phyloP scores from a whole-genome alignment of 1,140 invertebrate genomes.

The Macrocentrus cingulum region DNA sequence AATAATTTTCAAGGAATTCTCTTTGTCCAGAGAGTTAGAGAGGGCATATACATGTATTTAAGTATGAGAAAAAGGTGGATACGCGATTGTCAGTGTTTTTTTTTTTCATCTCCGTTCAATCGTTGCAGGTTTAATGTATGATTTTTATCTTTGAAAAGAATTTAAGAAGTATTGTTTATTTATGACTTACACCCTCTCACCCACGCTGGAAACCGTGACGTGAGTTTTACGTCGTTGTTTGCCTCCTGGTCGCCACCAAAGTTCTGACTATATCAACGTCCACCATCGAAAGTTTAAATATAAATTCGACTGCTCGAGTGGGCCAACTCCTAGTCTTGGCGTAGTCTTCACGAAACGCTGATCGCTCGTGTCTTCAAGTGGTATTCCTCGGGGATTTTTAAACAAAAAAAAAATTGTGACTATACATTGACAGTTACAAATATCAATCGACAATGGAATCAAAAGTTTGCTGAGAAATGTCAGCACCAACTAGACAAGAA shows the following conservation, averaged over 20 bases:
- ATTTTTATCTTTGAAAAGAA: not conserved
- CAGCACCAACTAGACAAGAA: slow-evolving; percentile 43
- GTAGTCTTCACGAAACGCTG: slow-evolving; percentile 40
- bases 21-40: not conserved
- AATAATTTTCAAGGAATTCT: not conserved
- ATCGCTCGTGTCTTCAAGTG: not conserved
- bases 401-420: not conserved
- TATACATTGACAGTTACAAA: not conserved
- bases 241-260: not conserved
- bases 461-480: slow-evolving; percentile 36
- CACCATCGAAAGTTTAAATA: slow-evolving; percentile 48
- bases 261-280: slow-evolving; percentile 16
- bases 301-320: slow-evolving; percentile 48
- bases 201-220: slow-evolving; percentile 35
- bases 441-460: slow-evolving; percentile 6
- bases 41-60: no score
- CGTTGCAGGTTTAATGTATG: not conserved
- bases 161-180: slow-evolving; percentile 1
- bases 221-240: slow-evolving; percentile 27
- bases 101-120: not conserved
- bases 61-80: not conserved
- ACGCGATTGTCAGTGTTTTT: not conserved
- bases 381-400: no score
- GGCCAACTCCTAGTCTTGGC: slow-evolving; percentile 49
- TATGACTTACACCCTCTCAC: slow-evolving; percentile 17